Percentiles rank a stretch among this genome's conserved stretches.
Evolutionary conservation across 2,888 invertebrate genomes (phyloP).

Genomic region (Anoplius nigerrimus): DNA sequence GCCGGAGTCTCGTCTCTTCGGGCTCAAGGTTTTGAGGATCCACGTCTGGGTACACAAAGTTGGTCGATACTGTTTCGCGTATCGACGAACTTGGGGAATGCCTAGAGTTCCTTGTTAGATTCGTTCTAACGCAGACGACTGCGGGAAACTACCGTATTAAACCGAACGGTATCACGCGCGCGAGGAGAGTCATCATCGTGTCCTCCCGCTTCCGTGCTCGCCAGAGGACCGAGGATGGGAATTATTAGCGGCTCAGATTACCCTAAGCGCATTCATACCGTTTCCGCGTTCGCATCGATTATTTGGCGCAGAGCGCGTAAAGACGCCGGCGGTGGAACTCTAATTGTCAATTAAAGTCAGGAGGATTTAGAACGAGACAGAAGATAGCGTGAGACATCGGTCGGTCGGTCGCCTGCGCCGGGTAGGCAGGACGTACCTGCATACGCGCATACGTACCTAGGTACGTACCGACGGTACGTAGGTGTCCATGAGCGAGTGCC

Average conservation of each 20-base stretch:
- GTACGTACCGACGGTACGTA: slow-evolving; percentile 16
- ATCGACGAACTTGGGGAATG: no score
- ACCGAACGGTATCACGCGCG: no score
- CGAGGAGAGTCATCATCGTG: not conserved
- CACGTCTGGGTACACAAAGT: no score
- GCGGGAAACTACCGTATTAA: no score
- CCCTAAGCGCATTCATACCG: not conserved
- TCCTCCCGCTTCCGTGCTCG: not conserved
- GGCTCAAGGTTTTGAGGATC: no score
- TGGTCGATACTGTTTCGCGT: no score
- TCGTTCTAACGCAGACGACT: no score
- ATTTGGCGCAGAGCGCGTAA: not conserved
- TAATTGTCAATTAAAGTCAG: not conserved
- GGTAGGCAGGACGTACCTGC: slow-evolving; percentile 9
- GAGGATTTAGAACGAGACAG: no score
- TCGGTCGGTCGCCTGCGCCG: no score
- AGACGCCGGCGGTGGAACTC: not conserved
- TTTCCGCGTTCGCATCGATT: not conserved
- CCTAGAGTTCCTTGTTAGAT: no score
- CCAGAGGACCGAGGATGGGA: not conserved
- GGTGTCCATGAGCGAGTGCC: no score
- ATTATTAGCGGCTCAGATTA: not conserved
- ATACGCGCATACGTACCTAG: slow-evolving; percentile 13
- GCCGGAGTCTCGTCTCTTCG: not conserved
- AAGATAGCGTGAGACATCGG: no score